A percentile compares a stretch with the other conserved stretches of the same genome.
phyloP scores from a whole-genome alignment of 2,797 vertebrate species.

The Anisognathus igniventris region DNA sequence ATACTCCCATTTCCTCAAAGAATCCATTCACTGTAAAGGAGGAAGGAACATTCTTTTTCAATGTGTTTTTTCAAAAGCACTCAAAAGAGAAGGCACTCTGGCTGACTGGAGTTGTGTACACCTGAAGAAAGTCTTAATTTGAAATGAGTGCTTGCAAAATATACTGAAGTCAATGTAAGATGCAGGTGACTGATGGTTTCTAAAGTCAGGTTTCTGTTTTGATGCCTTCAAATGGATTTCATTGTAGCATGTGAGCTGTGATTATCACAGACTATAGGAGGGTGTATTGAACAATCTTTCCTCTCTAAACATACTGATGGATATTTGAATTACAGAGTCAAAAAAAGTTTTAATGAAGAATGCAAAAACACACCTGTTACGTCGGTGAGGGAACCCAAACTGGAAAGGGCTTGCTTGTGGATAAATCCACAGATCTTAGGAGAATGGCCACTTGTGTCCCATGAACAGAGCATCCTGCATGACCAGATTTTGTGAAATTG shows the following conservation, averaged over 20 bases:
- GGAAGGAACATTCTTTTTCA: background rate
- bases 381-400: background rate
- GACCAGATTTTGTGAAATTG: background rate
- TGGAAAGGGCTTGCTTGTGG: background rate
- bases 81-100: background rate
- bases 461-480: background rate
- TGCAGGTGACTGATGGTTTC: background rate
- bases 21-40: background rate
- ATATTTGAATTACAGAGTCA: background rate
- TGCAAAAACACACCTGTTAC: background rate
- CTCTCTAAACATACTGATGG: background rate
- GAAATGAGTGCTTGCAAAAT: background rate
- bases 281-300: background rate
- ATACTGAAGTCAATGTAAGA: background rate
- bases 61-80: background rate
- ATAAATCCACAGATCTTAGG: background rate
- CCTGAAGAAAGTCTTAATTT: background rate
- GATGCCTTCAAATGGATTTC: background rate
- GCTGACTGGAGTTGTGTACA: background rate
- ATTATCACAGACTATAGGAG: background rate
- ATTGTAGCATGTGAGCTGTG: background rate
- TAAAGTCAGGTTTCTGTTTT: background rate
- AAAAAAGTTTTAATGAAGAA: background rate
- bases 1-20: constrained; percentile 38
- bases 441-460: background rate